These are phyloP conservation scores for Rhynchonycteris naso DNA, from an alignment of 2,797 vertebrate genomes.

Conservation along the genomic window DNA sequence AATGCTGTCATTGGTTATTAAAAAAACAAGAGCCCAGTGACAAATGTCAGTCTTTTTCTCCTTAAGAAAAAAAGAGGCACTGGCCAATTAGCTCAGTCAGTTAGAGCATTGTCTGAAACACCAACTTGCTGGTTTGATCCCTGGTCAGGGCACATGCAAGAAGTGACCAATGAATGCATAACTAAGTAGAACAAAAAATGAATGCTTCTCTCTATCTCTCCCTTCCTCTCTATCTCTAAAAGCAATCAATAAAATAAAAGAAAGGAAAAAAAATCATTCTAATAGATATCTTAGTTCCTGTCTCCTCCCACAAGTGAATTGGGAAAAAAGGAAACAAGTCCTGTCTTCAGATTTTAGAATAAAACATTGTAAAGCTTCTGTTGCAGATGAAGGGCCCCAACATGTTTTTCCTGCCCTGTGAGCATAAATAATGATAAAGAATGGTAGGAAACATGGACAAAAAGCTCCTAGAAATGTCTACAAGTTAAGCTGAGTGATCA, in stretches of 20 bases:
- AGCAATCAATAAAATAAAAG: too few relatives aligned
- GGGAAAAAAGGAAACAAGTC: neutral
- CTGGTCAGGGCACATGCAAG: too few relatives aligned
- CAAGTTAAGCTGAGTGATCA: neutral
- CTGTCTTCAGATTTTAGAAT: conserved; percentile 36
- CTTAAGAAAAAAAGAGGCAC: neutral
- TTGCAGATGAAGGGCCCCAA: neutral
- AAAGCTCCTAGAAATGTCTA: conserved; percentile 6
- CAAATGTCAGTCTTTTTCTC: conserved; percentile 34
- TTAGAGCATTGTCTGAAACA: too few relatives aligned
- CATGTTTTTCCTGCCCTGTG: neutral
- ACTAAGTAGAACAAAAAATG: too few relatives aligned
- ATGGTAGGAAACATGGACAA: neutral
- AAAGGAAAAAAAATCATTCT: neutral
- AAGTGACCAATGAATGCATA: too few relatives aligned
- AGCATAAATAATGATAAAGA: neutral
- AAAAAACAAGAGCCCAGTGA: neutral
- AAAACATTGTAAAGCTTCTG: conserved; percentile 29
- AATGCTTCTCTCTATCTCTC: too few relatives aligned
- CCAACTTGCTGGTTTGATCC: too few relatives aligned
- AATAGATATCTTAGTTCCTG: neutral
- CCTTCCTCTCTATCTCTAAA: too few relatives aligned
- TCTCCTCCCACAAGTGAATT: neutral
- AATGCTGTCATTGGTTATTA: neutral
- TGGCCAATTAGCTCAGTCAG: too few relatives aligned